A percentile compares a stretch with the other conserved stretches of the same genome.
Evolutionary conservation across 2,888 invertebrate species (phyloP).

Genomic region (Mechanitis messenoides): DNA sequence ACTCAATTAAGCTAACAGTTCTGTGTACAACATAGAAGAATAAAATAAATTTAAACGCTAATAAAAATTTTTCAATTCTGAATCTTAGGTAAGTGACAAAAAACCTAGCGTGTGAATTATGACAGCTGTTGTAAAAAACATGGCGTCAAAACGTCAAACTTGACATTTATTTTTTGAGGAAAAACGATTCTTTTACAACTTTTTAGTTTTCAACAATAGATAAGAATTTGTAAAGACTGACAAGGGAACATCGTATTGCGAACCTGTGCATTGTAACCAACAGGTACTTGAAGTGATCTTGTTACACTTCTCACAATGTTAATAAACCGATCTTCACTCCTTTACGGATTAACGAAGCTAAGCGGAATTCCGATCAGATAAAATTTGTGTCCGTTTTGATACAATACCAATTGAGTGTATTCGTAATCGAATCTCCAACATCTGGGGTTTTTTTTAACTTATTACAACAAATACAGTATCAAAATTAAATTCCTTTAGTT

Average conservation of each 20-base stretch:
- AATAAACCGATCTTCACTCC: constrained; percentile 54
- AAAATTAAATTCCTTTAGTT: too few species aligned
- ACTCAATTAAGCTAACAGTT: too few species aligned
- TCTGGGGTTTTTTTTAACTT: constrained; percentile 28
- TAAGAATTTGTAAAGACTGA: constrained; percentile 29
- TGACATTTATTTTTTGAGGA: constrained; percentile 14
- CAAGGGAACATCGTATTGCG: constrained; percentile 44
- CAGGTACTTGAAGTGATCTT: constrained; percentile 67
- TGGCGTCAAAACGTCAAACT: constrained; percentile 2
- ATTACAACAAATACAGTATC: too few species aligned
- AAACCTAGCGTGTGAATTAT: constrained; percentile 20
- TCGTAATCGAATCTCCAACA: constrained; percentile 40
- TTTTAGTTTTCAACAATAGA: constrained; percentile 14
- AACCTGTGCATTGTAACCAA: constrained; percentile 59
- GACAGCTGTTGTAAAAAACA: constrained; percentile 17
- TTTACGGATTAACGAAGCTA: constrained; percentile 43
- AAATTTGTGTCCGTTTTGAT: constrained; percentile 57
- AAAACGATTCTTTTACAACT: constrained; percentile 8
- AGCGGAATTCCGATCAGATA: constrained; percentile 74
- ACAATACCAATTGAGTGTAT: constrained; percentile 54
- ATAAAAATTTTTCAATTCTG: too few species aligned
- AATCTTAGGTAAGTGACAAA: neutral
- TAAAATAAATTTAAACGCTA: too few species aligned
- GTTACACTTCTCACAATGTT: constrained; percentile 60
- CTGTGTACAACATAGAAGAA: too few species aligned